Base-by-base conservation (phyloP, 1,140 invertebrate genomes). In the Aphaenogaster ashmeadi region DNA sequence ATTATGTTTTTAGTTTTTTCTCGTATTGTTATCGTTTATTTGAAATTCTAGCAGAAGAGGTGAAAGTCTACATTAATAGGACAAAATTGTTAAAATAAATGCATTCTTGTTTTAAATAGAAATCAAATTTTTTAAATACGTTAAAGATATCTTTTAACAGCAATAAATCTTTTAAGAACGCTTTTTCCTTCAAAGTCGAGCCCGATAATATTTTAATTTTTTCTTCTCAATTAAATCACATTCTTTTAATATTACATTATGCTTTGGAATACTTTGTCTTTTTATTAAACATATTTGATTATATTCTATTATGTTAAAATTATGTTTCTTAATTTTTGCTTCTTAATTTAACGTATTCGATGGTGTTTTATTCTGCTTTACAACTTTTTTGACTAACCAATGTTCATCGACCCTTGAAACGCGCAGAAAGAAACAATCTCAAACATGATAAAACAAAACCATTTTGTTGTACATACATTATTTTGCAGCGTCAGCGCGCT, bases 261-360 rank as follows among this genome's bases (percentile, higher is more conserved):
- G 5, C 21, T 18, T 27, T 27, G 5, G 77, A 15, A 13, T 8
- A 3, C 27, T 62, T 44, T 56, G 6, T 8, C 38, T 41, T 64
- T 66, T 21, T 21, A 58, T 81, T 58, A 58, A 81, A 81, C 36
- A 56, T n/a, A 3, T 18, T 38, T 44, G 47, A 13, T 54, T 18
- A 36, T 44, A 69, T 81, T 27, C 38, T 33, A 18, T 47, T 77
- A 60, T 11, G 2, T 41, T 44, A 27, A 60, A 62, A 60, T 41
- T 18, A 60, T 27, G 27, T 27, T 27, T 27, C 27, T 27, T 27
- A 27, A 27, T 27, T 27, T 44, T 15, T 44, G 52, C 38, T 21
- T 60, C 38, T 77, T 44, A 62, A 15, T 21, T 77, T 15, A 38
- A 58, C n/a, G 7, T 56, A 75, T 11, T 56, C 27, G 58, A 13